phyloP scores from a whole-genome alignment of 2,797 vertebrate species.

The Cercopithecus petaurista region DNA sequence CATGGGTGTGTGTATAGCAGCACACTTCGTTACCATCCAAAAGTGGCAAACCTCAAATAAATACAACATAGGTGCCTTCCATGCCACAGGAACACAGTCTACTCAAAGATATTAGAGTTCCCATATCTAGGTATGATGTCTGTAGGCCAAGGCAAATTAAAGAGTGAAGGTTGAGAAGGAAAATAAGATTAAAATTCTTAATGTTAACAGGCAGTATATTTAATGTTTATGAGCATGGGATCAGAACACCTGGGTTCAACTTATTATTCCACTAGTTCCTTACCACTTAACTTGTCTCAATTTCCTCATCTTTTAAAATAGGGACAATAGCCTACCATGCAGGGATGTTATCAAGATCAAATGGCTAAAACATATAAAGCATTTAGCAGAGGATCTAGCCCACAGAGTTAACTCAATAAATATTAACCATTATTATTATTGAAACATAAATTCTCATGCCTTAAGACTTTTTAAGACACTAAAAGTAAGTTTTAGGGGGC shows the following conservation, averaged over 20 bases:
- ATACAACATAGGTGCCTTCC: neutral
- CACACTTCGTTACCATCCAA: neutral
- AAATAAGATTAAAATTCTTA: neutral
- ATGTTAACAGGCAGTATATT: neutral
- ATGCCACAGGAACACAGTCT: neutral
- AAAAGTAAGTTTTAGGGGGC: neutral
- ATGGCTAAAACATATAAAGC: neutral
- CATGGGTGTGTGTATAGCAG: no score
- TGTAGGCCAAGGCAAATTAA: neutral
- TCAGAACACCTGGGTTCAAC: neutral
- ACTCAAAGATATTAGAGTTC: neutral
- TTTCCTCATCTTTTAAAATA: constrained; percentile 42
- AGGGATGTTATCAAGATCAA: neutral
- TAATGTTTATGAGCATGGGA: no score
- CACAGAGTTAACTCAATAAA: neutral
- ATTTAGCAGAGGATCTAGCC: neutral
- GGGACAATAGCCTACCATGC: neutral
- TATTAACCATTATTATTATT: neutral
- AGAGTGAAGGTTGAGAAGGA: neutral
- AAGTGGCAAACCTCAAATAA: neutral
- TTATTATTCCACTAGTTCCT: neutral
- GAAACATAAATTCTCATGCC: neutral
- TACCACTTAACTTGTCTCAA: neutral
- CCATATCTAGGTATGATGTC: neutral
- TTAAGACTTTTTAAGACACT: neutral